These are phyloP conservation scores for Myrmecobius fasciatus DNA, from an alignment of 2,113 vertebrate species.

Conservation along the genomic window DNA sequence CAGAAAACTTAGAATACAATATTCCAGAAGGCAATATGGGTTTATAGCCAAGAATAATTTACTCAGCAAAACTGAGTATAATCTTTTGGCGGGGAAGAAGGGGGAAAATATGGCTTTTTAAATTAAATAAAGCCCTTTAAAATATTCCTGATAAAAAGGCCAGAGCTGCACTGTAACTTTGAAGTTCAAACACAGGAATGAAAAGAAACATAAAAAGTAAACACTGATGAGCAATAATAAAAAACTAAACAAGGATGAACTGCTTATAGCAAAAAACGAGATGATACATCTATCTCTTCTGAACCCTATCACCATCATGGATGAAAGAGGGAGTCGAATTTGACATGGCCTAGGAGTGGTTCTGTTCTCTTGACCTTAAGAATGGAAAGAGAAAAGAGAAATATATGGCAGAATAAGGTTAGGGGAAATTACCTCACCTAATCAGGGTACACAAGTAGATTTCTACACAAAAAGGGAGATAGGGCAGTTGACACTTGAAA, in stretches of 20 bases:
- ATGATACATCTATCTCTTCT: not conserved
- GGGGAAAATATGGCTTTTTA: not conserved
- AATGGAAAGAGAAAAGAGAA: not conserved
- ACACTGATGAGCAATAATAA: not conserved
- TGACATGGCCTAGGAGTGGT: not conserved
- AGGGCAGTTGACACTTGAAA: not conserved
- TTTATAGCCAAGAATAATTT: not conserved
- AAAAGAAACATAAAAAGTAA: not conserved
- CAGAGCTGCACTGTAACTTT: not conserved
- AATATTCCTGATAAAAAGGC: not conserved
- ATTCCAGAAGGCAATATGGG: not conserved
- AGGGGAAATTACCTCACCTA: not conserved
- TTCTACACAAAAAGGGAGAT: not conserved
- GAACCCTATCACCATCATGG: not conserved
- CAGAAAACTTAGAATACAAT: not conserved
- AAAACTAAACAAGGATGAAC: not conserved
- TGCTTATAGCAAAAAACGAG: not conserved
- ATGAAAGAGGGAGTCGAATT: not conserved
- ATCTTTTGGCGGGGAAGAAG: too few relatives aligned
- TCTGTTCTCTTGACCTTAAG: not conserved
- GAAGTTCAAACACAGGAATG: not conserved
- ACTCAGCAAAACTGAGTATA: not conserved
- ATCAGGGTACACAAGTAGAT: not conserved
- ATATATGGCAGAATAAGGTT: not conserved
- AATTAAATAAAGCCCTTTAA: not conserved